Evolutionary conservation across 2,888 invertebrate genomes (phyloP).

Genomic region (Apamea monoglypha): DNA sequence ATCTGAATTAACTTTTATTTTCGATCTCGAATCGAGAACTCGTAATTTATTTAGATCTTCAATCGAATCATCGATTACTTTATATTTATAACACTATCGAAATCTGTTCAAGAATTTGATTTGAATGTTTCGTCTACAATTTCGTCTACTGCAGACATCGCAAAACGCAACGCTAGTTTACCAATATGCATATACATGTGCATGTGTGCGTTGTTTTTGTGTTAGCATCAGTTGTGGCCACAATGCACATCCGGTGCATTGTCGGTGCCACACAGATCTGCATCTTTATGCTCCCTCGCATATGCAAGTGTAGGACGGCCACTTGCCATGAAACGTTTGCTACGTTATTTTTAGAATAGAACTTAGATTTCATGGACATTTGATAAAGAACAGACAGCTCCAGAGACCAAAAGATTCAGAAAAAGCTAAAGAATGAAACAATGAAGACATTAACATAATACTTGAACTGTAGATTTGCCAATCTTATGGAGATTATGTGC

Average conservation of each 20-base stretch:
- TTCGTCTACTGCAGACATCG: conserved; percentile 23
- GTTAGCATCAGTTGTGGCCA: conserved; percentile 62
- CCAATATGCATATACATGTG: conserved; percentile 36
- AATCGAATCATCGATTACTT: neutral
- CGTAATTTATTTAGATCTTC: conserved; percentile 11
- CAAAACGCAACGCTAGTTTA: conserved; percentile 26
- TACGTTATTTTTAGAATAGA: conserved; percentile 36
- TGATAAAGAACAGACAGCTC: neutral
- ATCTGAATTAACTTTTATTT: conserved; percentile 15
- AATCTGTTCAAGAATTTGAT: neutral
- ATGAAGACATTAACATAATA: neutral
- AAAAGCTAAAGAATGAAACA: neutral
- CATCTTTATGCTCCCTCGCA: conserved; percentile 76
- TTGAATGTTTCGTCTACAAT: conserved; percentile 1
- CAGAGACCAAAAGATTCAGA: neutral
- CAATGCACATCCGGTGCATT: conserved; percentile 74
- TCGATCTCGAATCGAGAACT: conserved; percentile 2
- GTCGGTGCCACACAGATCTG: conserved; percentile 72
- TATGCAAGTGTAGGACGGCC: conserved; percentile 58
- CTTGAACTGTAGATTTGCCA: neutral
- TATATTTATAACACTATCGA: neutral
- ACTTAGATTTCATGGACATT: conserved; percentile 14
- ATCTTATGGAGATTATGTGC: neutral
- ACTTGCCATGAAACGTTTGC: conserved; percentile 33
- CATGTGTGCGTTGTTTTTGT: conserved; percentile 56